Evolutionary conservation across 1,140 invertebrate species (phyloP).

Genomic region (Drosophila malerkotliana): DNA sequence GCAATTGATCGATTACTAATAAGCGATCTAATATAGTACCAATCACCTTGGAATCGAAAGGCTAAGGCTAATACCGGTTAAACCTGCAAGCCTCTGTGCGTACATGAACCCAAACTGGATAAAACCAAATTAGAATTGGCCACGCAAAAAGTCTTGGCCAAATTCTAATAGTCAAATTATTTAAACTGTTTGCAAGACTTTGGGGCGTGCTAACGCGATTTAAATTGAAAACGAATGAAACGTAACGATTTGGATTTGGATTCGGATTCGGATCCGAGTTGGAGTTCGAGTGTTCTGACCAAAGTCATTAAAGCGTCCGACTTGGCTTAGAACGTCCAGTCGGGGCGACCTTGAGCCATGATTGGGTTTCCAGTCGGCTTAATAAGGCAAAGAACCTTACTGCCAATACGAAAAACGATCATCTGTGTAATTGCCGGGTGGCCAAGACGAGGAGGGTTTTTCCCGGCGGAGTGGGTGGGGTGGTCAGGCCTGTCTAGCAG

Average conservation of each 20-base stretch:
- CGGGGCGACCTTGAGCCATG: conserved; percentile 68
- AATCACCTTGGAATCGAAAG: conserved; percentile 45
- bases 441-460: conserved; percentile 28
- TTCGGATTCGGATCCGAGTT: conserved; percentile 48
- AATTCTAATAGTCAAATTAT: conserved; percentile 47
- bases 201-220: conserved; percentile 21
- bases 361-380: conserved; percentile 65
- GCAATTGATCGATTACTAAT: conserved; percentile 43
- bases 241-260: conserved; percentile 47
- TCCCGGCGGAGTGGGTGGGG: conserved; percentile 11
- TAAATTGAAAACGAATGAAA: conserved; percentile 38
- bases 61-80: conserved; percentile 54
- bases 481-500: background rate
- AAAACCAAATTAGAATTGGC: conserved; percentile 33
- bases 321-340: conserved; percentile 68
- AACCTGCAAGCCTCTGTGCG: conserved; percentile 7
- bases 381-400: conserved; percentile 79
- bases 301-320: conserved; percentile 68
- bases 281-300: conserved; percentile 60
- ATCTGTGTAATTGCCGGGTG: conserved; percentile 52
- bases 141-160: conserved; percentile 21
- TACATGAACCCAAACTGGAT: conserved; percentile 25
- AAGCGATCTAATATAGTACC: conserved; percentile 20
- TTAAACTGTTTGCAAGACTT: conserved; percentile 16
- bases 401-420: conserved; percentile 32